Percentiles rank a stretch among this genome's conserved stretches.
Conservation (phyloP, 2,113 vertebrate genomes). For the Xiphophorus hellerii region DNA sequence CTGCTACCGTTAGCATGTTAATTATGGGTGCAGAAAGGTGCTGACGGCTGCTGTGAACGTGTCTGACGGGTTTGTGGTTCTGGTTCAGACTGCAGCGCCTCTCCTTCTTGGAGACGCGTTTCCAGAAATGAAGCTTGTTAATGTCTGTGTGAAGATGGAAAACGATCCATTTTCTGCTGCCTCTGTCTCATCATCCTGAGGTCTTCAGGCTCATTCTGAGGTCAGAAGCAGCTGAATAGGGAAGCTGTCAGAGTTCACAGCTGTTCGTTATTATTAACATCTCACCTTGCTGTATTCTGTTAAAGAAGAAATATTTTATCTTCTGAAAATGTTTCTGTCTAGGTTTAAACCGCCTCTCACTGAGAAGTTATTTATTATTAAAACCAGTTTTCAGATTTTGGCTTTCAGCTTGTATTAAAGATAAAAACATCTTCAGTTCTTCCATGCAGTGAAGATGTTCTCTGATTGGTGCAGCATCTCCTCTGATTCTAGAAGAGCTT, state of each 20-base stretch:
- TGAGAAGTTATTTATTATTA: background rate
- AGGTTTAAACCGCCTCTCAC: background rate
- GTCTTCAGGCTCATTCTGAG: too few species aligned
- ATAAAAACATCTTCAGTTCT: background rate
- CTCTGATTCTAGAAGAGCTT: too few species aligned
- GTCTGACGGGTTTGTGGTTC: slow-evolving; percentile 14
- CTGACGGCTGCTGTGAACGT: slow-evolving; percentile 55
- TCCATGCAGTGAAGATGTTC: background rate
- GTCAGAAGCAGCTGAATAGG: background rate
- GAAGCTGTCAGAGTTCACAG: too few species aligned
- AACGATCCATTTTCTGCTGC: too few species aligned
- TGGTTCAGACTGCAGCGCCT: background rate
- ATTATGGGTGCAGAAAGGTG: slow-evolving; percentile 54
- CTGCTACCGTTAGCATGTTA: slow-evolving; percentile 26
- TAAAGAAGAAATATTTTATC: background rate
- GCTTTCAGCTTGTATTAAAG: background rate
- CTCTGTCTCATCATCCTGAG: too few species aligned
- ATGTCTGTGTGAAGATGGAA: too few species aligned
- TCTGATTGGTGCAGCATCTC: background rate
- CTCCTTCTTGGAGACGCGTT: too few species aligned
- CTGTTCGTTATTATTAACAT: too few species aligned
- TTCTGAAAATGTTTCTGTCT: background rate
- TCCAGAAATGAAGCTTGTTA: too few species aligned
- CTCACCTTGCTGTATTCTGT: background rate
- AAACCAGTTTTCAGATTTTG: too few species aligned